Base-by-base conservation (phyloP, 2,888 invertebrate species). In the Mesorhabditis spiculigera region DNA sequence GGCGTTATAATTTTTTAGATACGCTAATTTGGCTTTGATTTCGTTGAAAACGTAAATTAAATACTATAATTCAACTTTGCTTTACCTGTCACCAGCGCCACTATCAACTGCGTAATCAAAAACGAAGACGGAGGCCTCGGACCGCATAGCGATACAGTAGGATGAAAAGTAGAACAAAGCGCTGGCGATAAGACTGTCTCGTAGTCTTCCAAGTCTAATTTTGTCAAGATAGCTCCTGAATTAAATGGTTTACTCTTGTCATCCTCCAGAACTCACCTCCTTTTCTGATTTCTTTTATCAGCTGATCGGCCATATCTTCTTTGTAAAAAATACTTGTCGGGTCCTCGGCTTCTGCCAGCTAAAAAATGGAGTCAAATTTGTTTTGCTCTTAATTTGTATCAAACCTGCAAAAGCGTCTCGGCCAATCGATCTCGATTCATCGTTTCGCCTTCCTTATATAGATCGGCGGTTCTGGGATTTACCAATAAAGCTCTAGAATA, bases 401-500 rank as follows among this genome's bases (percentile, higher is more conserved):
- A 10, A n/a, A 50, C 58, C 58, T 50, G 58, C n/a, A 13, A n/a
- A 50, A 50, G 58, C n/a, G 58, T 50, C n/a, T 50, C 58, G 58
- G 58, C 58, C 58, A 50, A 50, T 50, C 58, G 58, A 50, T 50
- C 58, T 50, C 58, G 8, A 13, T 50, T 10, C 58, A 50, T 50
- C 58, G 58, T 50, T 50, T 50, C 58, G 8, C 58, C 58, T 50
- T 50, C 58, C n/a, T 50, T 50, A 50, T 50, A 50, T n/a, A 50
- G n/a, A 10, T 50, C 58, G 58, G 58, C 58, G 10, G 58, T 50
- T 50, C 58, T 50, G 8, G 58, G 58, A 50, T 50, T 50, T 10
- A 50, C n/a, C 58, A 50, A 50, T 50, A 50, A 50, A 50, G 58
- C 8, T 50, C 58, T 50, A n/a, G n/a, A n/a, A 50, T 13, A 50